Evolutionary conservation across 2,888 invertebrate genomes (phyloP), one percentile per base, ranked within the genome.

Genomic region (Vanessa cardui): DNA sequence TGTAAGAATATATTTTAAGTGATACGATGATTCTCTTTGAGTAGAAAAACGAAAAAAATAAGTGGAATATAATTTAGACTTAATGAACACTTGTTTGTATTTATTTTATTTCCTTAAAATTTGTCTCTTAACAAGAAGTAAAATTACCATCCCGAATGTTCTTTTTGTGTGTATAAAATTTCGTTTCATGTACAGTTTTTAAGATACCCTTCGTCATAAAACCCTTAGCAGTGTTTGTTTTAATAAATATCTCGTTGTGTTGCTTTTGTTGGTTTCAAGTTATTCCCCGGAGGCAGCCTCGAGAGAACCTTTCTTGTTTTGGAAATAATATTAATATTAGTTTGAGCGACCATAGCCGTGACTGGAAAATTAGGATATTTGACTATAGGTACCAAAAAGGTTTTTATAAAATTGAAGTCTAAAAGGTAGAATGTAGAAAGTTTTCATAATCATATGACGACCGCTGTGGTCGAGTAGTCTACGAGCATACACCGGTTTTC

Each of bases 291-390:
- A 60, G 58, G 52, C 65, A 52, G 52, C 45, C 59, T 45, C 65
- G 45, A 31, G 50, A 46, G 65, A 60, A 59, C 52, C 52, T 60
- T 65, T 65, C 52, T 52, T 60, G 52, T 60, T 60, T 45, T 18
- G 31, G 46, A 65, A 65, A 65, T 52, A 60, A 59, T 45, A 65
- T 65, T 65, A 65, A 60, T 65, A 60, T 50, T 65, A 65, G 59
- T 65, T 65, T 65, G 52, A 65, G 31, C 33, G 59, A 65, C 64
- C 59, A 65, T 59, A 45, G 59, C 31, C 31, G n/a, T 31, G 59
- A 45, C 49, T 52, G 15, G 33, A 64, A 59, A 65, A 65, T 52
- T 18, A 65, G 44, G 44, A 18, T 45, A 45, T 31, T 47, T 33
- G 39, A 58, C 44, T 44, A 52, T 45, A 50, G 31, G 44, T 59